Percentiles rank a stretch among this genome's conserved stretches.
These are phyloP conservation scores for Phortica okadai DNA, from an alignment of 2,888 invertebrate species.

Conservation along the genomic window DNA sequence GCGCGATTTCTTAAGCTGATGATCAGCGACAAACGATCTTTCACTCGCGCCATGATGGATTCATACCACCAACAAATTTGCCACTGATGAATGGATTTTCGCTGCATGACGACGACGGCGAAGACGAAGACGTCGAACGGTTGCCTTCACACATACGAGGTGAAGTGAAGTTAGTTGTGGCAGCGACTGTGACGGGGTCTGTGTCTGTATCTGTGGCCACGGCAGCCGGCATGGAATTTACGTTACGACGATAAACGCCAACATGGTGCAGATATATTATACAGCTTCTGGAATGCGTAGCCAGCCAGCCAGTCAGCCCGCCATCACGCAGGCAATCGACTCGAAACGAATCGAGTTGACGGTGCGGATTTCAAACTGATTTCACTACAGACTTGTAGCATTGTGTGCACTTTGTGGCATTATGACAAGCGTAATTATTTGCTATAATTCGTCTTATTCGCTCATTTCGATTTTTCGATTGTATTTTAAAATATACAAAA, in stretches of 20 bases:
- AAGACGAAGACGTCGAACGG: slow-evolving; percentile 33
- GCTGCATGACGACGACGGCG: slow-evolving; percentile 36
- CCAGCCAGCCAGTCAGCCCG: slow-evolving; percentile 52
- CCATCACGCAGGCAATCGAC: not conserved
- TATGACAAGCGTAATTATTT: slow-evolving; percentile 53
- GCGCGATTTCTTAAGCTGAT: slow-evolving; percentile 73
- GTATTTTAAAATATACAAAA: slow-evolving; percentile 28
- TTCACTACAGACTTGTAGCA: not conserved
- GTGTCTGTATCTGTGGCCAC: slow-evolving; percentile 22
- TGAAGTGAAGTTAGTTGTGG: no score
- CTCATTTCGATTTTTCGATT: slow-evolving; percentile 40
- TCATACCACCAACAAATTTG: slow-evolving; percentile 76
- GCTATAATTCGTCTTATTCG: not conserved
- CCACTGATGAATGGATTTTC: slow-evolving; percentile 76
- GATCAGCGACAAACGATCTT: slow-evolving; percentile 75
- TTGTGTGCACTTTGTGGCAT: slow-evolving; percentile 58
- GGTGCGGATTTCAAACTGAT: not conserved
- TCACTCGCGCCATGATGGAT: slow-evolving; percentile 74
- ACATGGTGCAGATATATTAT: slow-evolving; percentile 74
- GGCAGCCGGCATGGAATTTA: slow-evolving; percentile 38
- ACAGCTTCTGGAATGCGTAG: slow-evolving; percentile 75
- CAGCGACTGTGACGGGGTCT: not conserved
- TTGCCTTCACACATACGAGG: slow-evolving; percentile 17
- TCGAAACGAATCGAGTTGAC: slow-evolving; percentile 10
- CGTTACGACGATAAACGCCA: slow-evolving; percentile 59